These are phyloP conservation scores for Nymphalis io DNA, from an alignment of 1,140 invertebrate genomes.

Conservation along the genomic window DNA sequence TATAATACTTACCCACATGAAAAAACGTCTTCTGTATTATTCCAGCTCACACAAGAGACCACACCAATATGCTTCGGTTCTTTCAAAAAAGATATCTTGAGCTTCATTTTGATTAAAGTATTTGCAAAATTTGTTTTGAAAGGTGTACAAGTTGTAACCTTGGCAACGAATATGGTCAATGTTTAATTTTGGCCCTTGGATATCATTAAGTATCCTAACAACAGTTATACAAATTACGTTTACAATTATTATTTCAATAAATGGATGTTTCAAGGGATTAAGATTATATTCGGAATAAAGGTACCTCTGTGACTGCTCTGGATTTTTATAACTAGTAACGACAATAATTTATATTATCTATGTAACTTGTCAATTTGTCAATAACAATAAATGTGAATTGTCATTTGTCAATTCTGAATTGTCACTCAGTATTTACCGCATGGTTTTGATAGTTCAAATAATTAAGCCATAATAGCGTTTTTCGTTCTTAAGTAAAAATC, in stretches of 20 bases:
- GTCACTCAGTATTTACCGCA: slow-evolving; percentile 44
- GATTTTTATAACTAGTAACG: not conserved
- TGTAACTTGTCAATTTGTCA: not conserved
- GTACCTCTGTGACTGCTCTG: not conserved
- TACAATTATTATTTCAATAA: no score
- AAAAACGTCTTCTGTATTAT: slow-evolving; percentile 94
- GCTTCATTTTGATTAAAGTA: slow-evolving; percentile 83
- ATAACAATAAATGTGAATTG: slow-evolving; percentile 25
- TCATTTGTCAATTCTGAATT: slow-evolving; percentile 28
- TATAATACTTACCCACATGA: slow-evolving; percentile 87
- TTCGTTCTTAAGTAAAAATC: not conserved
- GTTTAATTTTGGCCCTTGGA: not conserved
- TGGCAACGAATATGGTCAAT: not conserved
- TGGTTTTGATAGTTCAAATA: slow-evolving; percentile 41
- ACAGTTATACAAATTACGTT: no score
- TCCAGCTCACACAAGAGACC: slow-evolving; percentile 95
- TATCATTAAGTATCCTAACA: no score
- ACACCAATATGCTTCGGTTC: slow-evolving; percentile 87
- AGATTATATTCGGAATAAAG: no score
- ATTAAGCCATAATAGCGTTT: not conserved
- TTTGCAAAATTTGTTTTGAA: not conserved
- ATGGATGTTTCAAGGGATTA: no score
- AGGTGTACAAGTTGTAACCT: not conserved
- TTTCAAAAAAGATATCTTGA: slow-evolving; percentile 89
- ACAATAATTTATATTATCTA: not conserved